Base-by-base conservation (phyloP, 2,888 invertebrate species). In the Sepiola atlantica region DNA sequence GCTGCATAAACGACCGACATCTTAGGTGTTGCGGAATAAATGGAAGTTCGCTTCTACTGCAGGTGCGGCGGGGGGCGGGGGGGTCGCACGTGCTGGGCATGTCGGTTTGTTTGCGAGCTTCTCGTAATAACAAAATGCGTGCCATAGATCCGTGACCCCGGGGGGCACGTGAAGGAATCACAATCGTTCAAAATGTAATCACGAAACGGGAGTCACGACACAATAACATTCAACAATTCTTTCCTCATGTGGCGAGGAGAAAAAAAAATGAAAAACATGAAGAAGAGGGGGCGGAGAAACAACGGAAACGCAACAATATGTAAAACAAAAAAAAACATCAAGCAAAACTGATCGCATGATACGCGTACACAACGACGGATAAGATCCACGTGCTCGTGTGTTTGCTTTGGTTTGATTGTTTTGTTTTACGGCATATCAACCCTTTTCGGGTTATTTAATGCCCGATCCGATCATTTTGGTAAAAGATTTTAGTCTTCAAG, bases 201-300 rank as follows among this genome's bases (percentile, higher is more conserved):
- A 77, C 77, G 77, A 77, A 77, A n/a, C 45, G n/a, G 10, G 77
- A 28, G 77, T 77, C 77, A 77, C 77, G 77, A 77, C 77, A 28
- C 28, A 77, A 77, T 77, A 77, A 77, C 77, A 77, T 77, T 77
- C 77, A n/a, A 77, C 77, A 77, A 77, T 77, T 77, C 28, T n/a
- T 77, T 77, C 28, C 77, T 77, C 77, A 24, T 28, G 77, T 77
- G 77, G 10, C 14, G 24, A 77, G 10, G n/a, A 77, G n/a, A 77
- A 77, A 77, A 28, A 77, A 24, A 77, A 77, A 28, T 8, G 8
- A 45, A 45, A 45, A 45, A 45, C 2, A 45, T 45, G 45, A 45
- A 45, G 45, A 4, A 8, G 45, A 45, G 45, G 45, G 45, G 8
- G n/a, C n/a, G 45, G 45, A 45, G 45, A 8, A 45, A 8, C 2